phyloP scores from a whole-genome alignment of 1,140 invertebrate genomes.

The Mamestra configurata region DNA sequence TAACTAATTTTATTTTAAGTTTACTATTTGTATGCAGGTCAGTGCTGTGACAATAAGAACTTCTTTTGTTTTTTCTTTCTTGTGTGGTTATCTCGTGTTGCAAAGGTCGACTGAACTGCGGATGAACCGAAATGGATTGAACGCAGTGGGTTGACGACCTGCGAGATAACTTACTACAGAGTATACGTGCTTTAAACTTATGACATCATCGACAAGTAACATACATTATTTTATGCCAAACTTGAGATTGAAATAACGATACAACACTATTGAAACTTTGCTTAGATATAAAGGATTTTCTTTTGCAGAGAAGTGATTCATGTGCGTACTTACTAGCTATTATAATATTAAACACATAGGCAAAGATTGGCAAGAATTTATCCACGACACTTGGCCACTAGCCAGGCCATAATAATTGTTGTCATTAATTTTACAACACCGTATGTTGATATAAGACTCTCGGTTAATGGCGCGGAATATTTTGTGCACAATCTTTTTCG shows the following conservation, averaged over 20 bases:
- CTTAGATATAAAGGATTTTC: no score
- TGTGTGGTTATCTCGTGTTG: not conserved
- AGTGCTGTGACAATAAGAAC: no score
- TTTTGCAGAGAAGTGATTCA: no score
- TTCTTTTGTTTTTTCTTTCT: no score
- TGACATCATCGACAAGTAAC: no score
- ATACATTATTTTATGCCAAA: not conserved
- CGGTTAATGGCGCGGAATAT: conserved; percentile 25
- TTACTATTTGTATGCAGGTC: no score
- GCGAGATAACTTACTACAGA: no score
- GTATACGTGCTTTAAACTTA: no score
- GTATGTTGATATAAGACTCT: conserved; percentile 34
- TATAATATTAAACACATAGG: conserved; percentile 1
- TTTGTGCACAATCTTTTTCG: conserved; percentile 15
- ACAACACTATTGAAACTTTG: no score
- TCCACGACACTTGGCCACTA: conserved; percentile 24
- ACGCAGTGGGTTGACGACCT: not conserved
- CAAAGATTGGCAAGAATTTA: conserved; percentile 37
- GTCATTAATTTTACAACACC: conserved; percentile 41
- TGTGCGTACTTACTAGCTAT: not conserved
- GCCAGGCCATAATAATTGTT: conserved; percentile 37
- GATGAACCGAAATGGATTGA: not conserved
- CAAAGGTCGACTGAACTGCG: not conserved
- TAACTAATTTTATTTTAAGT: no score
- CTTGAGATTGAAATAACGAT: not conserved